A percentile compares a stretch with the other conserved stretches of the same genome.
Conservation (phyloP, 2,113 vertebrate species). For the Phalacrocorax brasilianus region DNA sequence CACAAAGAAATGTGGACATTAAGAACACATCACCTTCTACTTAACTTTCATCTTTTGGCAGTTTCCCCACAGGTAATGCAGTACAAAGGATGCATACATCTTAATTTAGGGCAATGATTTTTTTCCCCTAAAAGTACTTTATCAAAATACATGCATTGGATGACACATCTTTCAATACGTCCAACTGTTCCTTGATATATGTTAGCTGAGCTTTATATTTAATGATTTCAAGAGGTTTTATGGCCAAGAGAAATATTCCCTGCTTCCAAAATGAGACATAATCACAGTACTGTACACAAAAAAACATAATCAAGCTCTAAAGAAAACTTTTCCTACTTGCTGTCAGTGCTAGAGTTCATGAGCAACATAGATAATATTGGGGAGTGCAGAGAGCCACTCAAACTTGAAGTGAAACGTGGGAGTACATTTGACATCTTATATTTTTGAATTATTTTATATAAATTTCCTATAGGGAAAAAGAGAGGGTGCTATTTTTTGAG, state of each 20-base stretch:
- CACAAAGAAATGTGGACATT: background rate
- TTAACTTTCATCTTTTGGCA: background rate
- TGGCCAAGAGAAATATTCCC: background rate
- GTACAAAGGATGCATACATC: background rate
- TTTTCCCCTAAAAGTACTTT: background rate
- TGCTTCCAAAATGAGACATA: background rate
- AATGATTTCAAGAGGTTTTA: background rate
- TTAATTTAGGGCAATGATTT: background rate
- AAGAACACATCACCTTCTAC: background rate
- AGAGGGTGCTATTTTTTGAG: background rate
- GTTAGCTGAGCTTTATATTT: background rate
- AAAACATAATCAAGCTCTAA: background rate
- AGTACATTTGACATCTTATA: background rate
- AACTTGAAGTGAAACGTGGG: background rate
- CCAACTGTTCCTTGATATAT: background rate
- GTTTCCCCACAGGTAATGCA: background rate
- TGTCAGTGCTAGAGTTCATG: background rate
- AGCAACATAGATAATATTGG: background rate
- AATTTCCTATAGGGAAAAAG: background rate
- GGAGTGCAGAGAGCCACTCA: background rate
- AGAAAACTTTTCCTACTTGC: background rate
- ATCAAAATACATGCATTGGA: background rate
- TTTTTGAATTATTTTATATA: background rate
- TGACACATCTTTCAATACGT: background rate
- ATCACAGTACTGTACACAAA: background rate